phyloP scores from a whole-genome alignment of 2,888 invertebrate species.

The Hipparchia sbordonii region DNA sequence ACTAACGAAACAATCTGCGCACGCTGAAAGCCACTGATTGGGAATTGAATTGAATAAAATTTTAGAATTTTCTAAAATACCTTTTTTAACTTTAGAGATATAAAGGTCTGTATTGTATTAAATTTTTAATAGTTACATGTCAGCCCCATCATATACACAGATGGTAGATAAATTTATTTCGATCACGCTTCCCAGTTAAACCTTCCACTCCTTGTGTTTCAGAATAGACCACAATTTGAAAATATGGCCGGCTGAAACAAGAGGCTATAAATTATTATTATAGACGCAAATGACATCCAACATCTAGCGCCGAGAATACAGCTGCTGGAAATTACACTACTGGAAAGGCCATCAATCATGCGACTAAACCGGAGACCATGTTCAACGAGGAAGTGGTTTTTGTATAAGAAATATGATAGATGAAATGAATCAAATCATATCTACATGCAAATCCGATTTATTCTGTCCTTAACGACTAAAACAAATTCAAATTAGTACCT shows the following conservation, averaged over 20 bases:
- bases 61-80: no score
- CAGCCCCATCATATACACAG: no score
- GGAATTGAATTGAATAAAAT: no score
- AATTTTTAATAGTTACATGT: no score
- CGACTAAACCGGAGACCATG: slow-evolving; percentile 32
- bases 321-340: slow-evolving; percentile 34
- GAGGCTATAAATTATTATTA: slow-evolving; percentile 46
- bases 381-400: slow-evolving; percentile 47
- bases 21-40: no score
- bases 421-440: slow-evolving; percentile 13
- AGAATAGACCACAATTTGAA: neutral
- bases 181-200: no score
- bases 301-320: slow-evolving; percentile 26
- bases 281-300: slow-evolving; percentile 39
- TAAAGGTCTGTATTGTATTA: no score
- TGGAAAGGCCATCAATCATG: slow-evolving; percentile 51
- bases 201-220: neutral
- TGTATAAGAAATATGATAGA: slow-evolving; percentile 29
- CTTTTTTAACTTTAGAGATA: no score
- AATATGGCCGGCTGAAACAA: slow-evolving; percentile 42
- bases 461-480: slow-evolving; percentile 4
- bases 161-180: no score
- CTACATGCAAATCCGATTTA: slow-evolving; percentile 11
- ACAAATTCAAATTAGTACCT: slow-evolving; percentile 11
- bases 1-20: no score